Base-by-base conservation (phyloP, 2,113 vertebrate species). In the Phyllostomus discolor region DNA sequence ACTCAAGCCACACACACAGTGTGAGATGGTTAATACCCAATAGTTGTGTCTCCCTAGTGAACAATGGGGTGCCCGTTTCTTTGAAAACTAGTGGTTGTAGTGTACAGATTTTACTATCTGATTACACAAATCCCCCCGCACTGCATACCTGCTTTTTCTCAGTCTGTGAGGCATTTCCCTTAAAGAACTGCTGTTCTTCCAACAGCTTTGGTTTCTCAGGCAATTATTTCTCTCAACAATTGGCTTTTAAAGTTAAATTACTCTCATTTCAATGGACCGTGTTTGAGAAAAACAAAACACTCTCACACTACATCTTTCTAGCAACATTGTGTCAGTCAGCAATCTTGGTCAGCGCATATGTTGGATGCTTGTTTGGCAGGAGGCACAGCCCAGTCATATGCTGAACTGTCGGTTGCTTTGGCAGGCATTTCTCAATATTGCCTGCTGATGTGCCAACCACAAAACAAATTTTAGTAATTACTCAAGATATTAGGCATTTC, bases 181-280 rank as follows among this genome's bases (percentile, higher is more conserved):
- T 90, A 70, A 85, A 70, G 52, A 94, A 69, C 48, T 48, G 31
- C 41, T 78, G 17, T 69, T 92, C 52, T 96, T 88, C 81, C 85
- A 75, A 70, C 26, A 78, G 52, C 59, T 89, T 70, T 64, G 52
- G 31, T 43, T 90, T 94, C 91, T 85, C 15, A 88, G 85, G 86
- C 31, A 94, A 78, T 78, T n/a, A 94, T 81, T 94, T 91, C 67
- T 50, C 35, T 95, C 78, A 93, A 82, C 81, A 96, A 85, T 62
- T 91, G 17, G 66, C 67, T 96, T 81, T 94, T 94, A 54, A 80
- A 88, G 78, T 90, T 92, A 66, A 81, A 28, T 73, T 81, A 73
- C 91, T 96, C 35, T 96, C n/a, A 48, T 80, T 72, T 81, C 70
- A 86, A 88, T 82, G 88, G 64, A 33, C 85, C 64, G 67, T 52